Conservation (phyloP, 37 sponge, comb jelly and placozoan species). For the Aplysina aerophoba region DNA sequence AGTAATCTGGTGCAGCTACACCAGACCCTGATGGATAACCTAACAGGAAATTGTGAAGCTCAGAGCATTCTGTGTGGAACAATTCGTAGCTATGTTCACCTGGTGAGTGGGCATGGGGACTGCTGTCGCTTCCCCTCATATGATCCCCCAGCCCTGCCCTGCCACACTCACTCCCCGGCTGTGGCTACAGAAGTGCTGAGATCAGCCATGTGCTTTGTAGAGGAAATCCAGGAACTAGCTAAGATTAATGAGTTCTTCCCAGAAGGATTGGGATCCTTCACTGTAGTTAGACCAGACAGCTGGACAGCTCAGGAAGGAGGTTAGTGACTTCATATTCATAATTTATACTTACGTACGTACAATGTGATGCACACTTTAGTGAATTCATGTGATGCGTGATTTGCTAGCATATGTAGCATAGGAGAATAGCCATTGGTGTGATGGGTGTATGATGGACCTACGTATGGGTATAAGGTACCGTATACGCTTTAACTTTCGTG, state of each 20-base stretch:
- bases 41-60: not conserved
- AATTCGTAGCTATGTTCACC: conserved; percentile 28
- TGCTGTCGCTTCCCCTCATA: conserved; percentile 57
- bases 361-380: too few relatives aligned
- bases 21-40: conserved; percentile 3
- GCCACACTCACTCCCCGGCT: conserved; percentile 18
- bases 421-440: too few relatives aligned
- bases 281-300: not conserved
- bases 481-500: too few relatives aligned
- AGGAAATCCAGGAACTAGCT: not conserved
- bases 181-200: conserved; percentile 51
- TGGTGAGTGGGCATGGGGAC: conserved; percentile 47
- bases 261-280: not conserved
- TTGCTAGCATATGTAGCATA: too few relatives aligned
- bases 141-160: conserved; percentile 58
- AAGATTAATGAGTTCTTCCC: too few relatives aligned
- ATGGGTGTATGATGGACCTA: too few relatives aligned
- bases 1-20: conserved; percentile 34
- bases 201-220: conserved; percentile 39
- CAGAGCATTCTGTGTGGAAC: not conserved
- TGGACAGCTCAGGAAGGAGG: not conserved
- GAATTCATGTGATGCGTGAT: too few relatives aligned
- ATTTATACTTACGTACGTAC: not conserved
- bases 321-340: not conserved
- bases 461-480: too few relatives aligned